phyloP scores from a whole-genome alignment of 2,888 invertebrate species.

The Leptopterna dolabrata region DNA sequence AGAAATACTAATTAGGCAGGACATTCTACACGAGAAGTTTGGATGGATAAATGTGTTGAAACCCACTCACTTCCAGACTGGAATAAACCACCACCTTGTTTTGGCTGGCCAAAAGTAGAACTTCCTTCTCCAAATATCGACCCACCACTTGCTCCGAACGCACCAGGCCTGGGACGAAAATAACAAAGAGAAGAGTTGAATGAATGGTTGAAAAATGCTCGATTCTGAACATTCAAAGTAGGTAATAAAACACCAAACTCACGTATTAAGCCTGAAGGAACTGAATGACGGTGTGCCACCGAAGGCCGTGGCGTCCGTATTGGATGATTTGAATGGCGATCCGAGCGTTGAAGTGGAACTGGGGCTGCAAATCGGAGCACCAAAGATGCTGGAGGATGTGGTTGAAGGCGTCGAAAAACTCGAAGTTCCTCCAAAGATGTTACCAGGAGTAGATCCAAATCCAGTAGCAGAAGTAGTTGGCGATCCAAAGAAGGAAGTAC shows the following conservation, averaged over 20 bases:
- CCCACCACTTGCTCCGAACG: conserved; percentile 61
- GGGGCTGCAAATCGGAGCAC: conserved; percentile 48
- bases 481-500: conserved; percentile 58
- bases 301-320: conserved; percentile 19
- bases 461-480: conserved; percentile 51
- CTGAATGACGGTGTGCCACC: conserved; percentile 43
- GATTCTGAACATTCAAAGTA: too few species aligned
- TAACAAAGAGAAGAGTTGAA: background rate
- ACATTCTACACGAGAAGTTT: too few species aligned
- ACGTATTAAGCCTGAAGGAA: conserved; percentile 26
- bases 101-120: conserved; percentile 53
- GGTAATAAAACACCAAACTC: background rate
- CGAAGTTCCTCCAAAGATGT: conserved; percentile 48
- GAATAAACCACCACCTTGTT: conserved; percentile 55
- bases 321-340: background rate
- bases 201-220: too few species aligned
- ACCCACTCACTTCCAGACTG: conserved; percentile 49
- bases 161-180: background rate
- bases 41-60: too few species aligned
- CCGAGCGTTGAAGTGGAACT: conserved; percentile 22
- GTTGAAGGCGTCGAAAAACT: conserved; percentile 55
- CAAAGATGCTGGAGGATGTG: conserved; percentile 51
- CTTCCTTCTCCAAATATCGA: conserved; percentile 59
- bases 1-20: background rate
- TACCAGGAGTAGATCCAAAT: conserved; percentile 43